Base-by-base conservation (phyloP, 2,113 vertebrate species). In the Tichodroma muraria region DNA sequence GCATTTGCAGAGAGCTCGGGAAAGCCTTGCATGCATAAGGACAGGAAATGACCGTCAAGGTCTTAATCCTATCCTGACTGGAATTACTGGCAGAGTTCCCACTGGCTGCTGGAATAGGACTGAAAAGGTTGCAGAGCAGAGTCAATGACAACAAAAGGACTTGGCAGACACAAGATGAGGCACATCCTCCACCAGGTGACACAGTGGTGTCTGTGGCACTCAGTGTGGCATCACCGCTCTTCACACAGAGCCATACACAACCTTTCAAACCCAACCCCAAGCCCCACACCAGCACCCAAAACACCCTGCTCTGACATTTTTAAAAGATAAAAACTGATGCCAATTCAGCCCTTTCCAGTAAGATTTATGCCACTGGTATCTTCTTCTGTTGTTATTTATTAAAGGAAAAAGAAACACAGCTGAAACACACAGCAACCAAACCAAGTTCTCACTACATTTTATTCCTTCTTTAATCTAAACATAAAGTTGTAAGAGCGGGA, bases 401-500 rank as follows among this genome's bases (percentile, higher is more conserved):
- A 38, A 83, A 72, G 11, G 22, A 85, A 78, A 87, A 35, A 78
- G 59, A 80, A 85, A 24, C 9, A 22, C 1, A 8, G 7, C 31
- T 15, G 52, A 78, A 22, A 25, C 53, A 13, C 1, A 6, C 12
- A 28, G 16, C 8, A 71, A 82, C n/a, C 15, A 18, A 28, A 47
- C 15, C 5, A 21, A 68, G 66, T 44, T 79, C 78, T 71, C 23
- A 11, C 3, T 19, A 40, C 47, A 25, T 81, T 52, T 92, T 72
- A 93, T 49, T 82, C 19, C 42, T 75, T 75, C 37, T 44, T 82
- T 93, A 71, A 85, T 38, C 40, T 80, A 63, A 83, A 78, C 65
- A 54, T 14, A 22, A n/a, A 90, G 57, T 37, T 25, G 5, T 35
- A 69, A 79, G 63, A 75, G 76, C 27, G 73, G 61, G 68, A 61